phyloP scores from a whole-genome alignment of 1,140 invertebrate genomes.

The Dendrolimus punctatus region DNA sequence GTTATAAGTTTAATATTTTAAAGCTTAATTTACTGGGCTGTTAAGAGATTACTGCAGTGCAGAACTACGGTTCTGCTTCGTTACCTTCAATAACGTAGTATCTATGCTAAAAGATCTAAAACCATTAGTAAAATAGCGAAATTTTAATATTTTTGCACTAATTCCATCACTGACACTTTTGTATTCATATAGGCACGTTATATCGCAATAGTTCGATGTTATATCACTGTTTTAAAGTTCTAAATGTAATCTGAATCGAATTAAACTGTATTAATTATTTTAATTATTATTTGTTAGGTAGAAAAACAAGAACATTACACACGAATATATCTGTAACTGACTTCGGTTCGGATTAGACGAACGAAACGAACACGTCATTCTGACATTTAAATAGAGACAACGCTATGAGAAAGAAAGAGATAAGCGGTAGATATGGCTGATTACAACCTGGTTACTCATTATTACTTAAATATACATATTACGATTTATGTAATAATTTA shows the following conservation, averaged over 20 bases:
- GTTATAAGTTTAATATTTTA: slow-evolving; percentile 4
- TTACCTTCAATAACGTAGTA: slow-evolving; percentile 42
- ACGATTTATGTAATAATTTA: too few species aligned
- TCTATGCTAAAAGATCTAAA: slow-evolving; percentile 39
- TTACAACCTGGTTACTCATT: not conserved
- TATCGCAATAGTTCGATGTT: slow-evolving; percentile 7
- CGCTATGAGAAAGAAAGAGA: slow-evolving; percentile 26
- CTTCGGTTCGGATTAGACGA: slow-evolving; percentile 39
- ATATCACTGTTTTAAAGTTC: slow-evolving; percentile 12
- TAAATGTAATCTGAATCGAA: slow-evolving; percentile 9
- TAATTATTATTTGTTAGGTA: slow-evolving; percentile 10
- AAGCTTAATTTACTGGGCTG: slow-evolving; percentile 4
- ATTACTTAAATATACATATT: too few species aligned
- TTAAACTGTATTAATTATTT: slow-evolving; percentile 16
- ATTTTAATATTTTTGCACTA: slow-evolving; percentile 8
- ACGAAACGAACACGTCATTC: slow-evolving; percentile 44
- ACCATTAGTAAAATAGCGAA: slow-evolving; percentile 33
- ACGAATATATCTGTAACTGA: slow-evolving; percentile 53
- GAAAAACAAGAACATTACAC: slow-evolving; percentile 31
- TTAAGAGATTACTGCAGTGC: slow-evolving; percentile 27
- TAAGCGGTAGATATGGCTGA: slow-evolving; percentile 2
- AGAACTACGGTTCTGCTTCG: slow-evolving; percentile 27
- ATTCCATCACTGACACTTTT: slow-evolving; percentile 9
- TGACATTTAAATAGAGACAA: slow-evolving; percentile 38
- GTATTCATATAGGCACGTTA: slow-evolving; percentile 6